phyloP scores from a whole-genome alignment of 2,888 invertebrate species.

The Eutolmus rufibarbis region DNA sequence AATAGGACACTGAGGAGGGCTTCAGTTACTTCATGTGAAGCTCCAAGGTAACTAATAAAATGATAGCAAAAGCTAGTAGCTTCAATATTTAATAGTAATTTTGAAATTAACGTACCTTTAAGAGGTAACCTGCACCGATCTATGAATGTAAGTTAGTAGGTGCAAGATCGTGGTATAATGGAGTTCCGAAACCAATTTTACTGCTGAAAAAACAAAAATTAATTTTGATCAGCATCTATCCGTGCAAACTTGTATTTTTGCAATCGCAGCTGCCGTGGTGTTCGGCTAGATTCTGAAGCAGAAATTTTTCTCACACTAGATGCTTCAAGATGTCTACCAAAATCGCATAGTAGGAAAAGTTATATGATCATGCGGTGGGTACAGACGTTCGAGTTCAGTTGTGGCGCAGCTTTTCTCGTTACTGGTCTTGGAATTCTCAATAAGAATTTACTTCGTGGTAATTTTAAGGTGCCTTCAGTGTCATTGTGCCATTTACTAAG shows the following conservation, averaged over 20 bases:
- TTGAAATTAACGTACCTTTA: not conserved
- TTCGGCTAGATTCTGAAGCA: not conserved
- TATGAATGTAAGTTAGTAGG: not conserved
- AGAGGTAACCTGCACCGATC: not conserved
- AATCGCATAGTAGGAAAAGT: not conserved
- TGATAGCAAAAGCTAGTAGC: not conserved
- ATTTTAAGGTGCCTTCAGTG: not conserved
- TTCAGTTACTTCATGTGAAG: not conserved
- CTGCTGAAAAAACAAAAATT: not conserved
- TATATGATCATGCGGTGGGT: not conserved
- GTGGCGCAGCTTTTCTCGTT: not conserved
- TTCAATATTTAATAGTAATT: not conserved
- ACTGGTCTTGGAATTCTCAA: not conserved
- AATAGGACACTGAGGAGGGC: not conserved
- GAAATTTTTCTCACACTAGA: not conserved
- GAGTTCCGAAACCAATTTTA: not conserved
- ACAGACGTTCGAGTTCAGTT: not conserved
- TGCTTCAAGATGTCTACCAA: not conserved
- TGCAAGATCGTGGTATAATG: not conserved
- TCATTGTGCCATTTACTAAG: not conserved
- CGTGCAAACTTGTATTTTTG: not conserved
- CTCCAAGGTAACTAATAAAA: not conserved
- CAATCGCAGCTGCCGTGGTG: not conserved
- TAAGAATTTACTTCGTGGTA: not conserved
- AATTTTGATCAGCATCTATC: not conserved